Percentiles rank a stretch among this genome's conserved stretches.
Evolutionary conservation across 2,888 invertebrate genomes (phyloP).

Genomic region (Biston stratarius): DNA sequence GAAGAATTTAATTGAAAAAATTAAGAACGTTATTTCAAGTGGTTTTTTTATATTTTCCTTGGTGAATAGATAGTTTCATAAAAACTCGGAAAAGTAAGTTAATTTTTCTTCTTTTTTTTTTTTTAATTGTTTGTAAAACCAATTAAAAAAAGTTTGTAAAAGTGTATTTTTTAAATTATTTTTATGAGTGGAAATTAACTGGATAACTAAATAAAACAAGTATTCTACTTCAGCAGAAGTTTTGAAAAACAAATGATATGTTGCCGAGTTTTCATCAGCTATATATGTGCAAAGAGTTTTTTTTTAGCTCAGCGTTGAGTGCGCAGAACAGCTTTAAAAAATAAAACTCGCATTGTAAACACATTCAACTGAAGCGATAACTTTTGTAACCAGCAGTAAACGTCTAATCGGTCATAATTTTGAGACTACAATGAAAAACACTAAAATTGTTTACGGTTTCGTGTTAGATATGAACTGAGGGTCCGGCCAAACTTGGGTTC

Average conservation of each 20-base stretch:
- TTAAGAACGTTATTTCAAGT: not conserved
- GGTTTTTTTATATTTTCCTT: too few species aligned
- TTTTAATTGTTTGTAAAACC: too few species aligned
- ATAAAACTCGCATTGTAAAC: constrained; percentile 28
- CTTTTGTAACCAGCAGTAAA: constrained; percentile 52
- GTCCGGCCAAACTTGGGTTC: constrained; percentile 12
- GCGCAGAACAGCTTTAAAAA: constrained; percentile 15
- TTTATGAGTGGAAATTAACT: too few species aligned
- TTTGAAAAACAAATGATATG: too few species aligned
- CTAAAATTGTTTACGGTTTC: constrained; percentile 67
- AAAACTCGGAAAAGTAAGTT: too few species aligned
- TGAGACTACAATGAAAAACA: constrained; percentile 61
- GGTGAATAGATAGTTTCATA: too few species aligned
- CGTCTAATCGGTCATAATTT: constrained; percentile 59
- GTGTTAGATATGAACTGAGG: constrained; percentile 30
- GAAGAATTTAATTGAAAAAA: not conserved
- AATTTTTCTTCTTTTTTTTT: too few species aligned
- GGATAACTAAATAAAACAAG: too few species aligned
- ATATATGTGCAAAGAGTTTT: not conserved
- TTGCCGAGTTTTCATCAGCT: too few species aligned
- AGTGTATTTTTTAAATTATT: too few species aligned
- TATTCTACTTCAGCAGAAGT: too few species aligned
- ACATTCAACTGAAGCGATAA: constrained; percentile 49
- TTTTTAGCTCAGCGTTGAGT: not conserved
- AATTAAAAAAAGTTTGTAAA: too few species aligned